Base-by-base conservation (phyloP, 2,797 vertebrate species). In the Erethizon dorsatum region DNA sequence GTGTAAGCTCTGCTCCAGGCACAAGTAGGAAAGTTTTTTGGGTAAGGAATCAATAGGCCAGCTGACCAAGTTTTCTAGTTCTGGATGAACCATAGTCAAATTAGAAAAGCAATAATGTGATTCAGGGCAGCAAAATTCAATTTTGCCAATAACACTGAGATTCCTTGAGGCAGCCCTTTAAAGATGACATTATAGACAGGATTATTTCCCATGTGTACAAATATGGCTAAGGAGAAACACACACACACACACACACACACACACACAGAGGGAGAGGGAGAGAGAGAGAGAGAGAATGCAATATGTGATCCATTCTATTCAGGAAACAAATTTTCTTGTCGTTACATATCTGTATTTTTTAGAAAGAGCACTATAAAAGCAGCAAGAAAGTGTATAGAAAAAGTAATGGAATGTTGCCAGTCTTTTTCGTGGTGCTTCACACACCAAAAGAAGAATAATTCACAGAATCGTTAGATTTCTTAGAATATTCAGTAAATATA, bases 121-220 rank as follows among this genome's bases (percentile, higher is more conserved):
- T 97, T 56, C 73, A 91, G 59, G 56, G 59, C 59, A 98, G 80
- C 77, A 96, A 92, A 97, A 95, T 85, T 97, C 88, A 96, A 94
- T 96, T 97, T 96, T 97, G 17, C 83, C 89, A 93, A 50, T 92
- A 91, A 92, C 17, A 33, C 45, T 92, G 91, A 95, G 79, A 90
- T 97, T 97, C 95, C 88, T 97, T 88, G 95, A 98, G 93, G 94
- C 89, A 83, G n/a, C 71, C 75, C 77, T 98, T 96, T 97, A 97
- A 97, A 95, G 91, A 96, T 90, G 80, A 94, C 95, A 93, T 90
- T 97, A 90, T 67, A 96, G 80, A 96, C 45, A 91, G 41, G 28
- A 95, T 96, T 97, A 97, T 96, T 97, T 97, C 91, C 91, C 94
- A 93, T 45, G 54, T 96, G 90, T 94, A 96, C 59, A 90, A 91